Base-by-base conservation (phyloP, 2,797 vertebrate species). In the Epinephelus malabaricus region DNA sequence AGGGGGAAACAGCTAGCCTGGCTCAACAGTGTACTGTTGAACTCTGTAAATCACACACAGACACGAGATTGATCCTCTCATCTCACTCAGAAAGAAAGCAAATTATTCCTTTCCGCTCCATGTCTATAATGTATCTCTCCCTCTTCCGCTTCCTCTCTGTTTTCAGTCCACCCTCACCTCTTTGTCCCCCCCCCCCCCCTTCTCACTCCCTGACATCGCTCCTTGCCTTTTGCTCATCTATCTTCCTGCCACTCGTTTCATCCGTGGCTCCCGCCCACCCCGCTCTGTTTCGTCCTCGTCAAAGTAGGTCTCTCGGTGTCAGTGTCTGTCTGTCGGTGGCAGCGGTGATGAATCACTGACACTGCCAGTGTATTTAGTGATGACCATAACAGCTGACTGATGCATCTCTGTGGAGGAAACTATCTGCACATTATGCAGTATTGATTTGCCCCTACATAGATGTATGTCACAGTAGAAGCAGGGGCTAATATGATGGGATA, bases 321-420 rank as follows among this genome's bases (percentile, higher is more conserved):
- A 69, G 76, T 83, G 86, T 84, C 76, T 68, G 74, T 79, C 73
- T 82, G 76, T 87, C 59, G 19, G 81, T 78, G 83, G 66, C 74
- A 38, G 86, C 10, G 63, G 64, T 90, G 90, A 92, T 89, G 91
- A 90, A 90, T 91, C 86, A 84, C 85, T 82, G 86, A 83, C 82
- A 63, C 77, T 60, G 84, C 75, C 84, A 59, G 87, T 58, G 74
- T 82, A 78, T 86, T 92, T 92, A 88, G 86, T 46, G 82, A 79
- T 79, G 87, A 77, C 87, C 84, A 60, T 79, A 87, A 73, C 70
- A 79, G 88, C 89, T 87, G 89, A 92, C 88, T 76, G 88, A 87
- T 89, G 86, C 86, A 78, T 85, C 81, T 90, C 82, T 73, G 47
- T 69, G 67, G 69, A 73, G 88, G 72, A 86, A 90, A 89, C 88